Evolutionary conservation across 2,888 invertebrate genomes (phyloP), one percentile per base, ranked within the genome.

Genomic region (Mesochorus sp.): DNA sequence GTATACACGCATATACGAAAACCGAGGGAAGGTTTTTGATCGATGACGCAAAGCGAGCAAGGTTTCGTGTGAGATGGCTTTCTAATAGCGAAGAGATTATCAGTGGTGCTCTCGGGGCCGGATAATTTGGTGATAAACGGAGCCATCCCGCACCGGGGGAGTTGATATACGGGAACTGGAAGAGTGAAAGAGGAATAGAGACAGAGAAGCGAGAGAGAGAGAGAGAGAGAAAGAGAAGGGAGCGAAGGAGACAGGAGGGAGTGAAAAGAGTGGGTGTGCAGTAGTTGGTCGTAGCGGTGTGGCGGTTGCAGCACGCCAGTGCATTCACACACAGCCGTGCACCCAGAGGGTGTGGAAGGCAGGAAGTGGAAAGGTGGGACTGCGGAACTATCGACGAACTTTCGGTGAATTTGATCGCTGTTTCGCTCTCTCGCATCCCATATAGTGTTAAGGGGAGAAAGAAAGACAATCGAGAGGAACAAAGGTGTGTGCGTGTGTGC

Each of bases 351-450:
- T 80, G 76, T 76, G 76, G 79, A 76, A 76, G 64, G 73, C 76
- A 76, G 73, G 72, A 76, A 76, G 79, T 77, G 76, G 73, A 80
- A 80, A 80, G 79, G 79, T 76, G 76, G 76, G 79, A 76, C 76
- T 76, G 76, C 79, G 79, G 76, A 80, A 80, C 79, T 78, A 78
- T 78, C 74, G 78, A 78, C 78, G 78, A 78, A 78, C 78, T 78
- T 78, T 78, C 59, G 78, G 78, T 78, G 70, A 80, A 82, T 80
- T 81, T 79, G 67, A 77, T 53, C 62, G 68, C 73, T n/a, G n/a
- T n/a, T n/a, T 77, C 79, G 72, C 72, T 81, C 76, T 80, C 62
- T 55, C 42, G 17, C 64, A 64, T 57, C 73, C 66, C 66, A 57
- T 39, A 39, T 67, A 55, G 66, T 72, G 73, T 37, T 62, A 49